These are phyloP conservation scores for Botia almorhae DNA, from an alignment of 2,797 vertebrate genomes.

Conservation along the genomic window DNA sequence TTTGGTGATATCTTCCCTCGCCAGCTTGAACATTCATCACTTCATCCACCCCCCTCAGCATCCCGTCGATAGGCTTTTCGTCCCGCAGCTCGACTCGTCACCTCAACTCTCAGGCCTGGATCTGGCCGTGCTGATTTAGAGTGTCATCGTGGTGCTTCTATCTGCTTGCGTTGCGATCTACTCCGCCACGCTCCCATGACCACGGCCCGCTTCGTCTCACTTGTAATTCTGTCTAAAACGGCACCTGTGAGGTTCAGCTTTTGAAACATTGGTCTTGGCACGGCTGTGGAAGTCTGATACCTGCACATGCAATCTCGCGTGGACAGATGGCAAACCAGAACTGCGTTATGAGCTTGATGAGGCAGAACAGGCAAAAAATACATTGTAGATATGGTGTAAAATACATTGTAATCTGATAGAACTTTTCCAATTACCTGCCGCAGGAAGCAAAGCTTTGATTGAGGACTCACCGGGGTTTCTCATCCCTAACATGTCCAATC, in stretches of 20 bases:
- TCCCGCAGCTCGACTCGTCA: not conserved
- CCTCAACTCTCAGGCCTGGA: slow-evolving; percentile 8
- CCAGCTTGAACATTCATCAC: slow-evolving; percentile 50
- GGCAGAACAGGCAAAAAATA: slow-evolving; percentile 49
- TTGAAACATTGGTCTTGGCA: slow-evolving; percentile 37
- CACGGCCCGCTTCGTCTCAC: slow-evolving; percentile 16
- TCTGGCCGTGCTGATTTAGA: slow-evolving; percentile 30
- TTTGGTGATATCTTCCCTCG: slow-evolving; percentile 44
- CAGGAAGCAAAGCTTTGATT: slow-evolving; percentile 37
- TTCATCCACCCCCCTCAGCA: slow-evolving; percentile 19
- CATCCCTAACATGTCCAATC: slow-evolving; percentile 25
- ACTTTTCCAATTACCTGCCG: slow-evolving; percentile 53
- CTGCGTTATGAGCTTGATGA: slow-evolving; percentile 46
- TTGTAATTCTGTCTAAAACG: slow-evolving; percentile 46
- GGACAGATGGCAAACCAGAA: slow-evolving; percentile 22
- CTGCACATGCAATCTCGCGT: not conserved
- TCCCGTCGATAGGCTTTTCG: slow-evolving; percentile 12
- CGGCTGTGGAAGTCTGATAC: slow-evolving; percentile 18
- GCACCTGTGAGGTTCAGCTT: slow-evolving; percentile 25
- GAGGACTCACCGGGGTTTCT: slow-evolving; percentile 31
- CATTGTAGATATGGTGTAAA: slow-evolving; percentile 24
- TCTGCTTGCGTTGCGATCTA: slow-evolving; percentile 39
- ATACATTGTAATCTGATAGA: slow-evolving; percentile 49
- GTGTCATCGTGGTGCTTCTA: slow-evolving; percentile 8
- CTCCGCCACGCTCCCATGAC: not conserved